Conservation (phyloP, 1,140 invertebrate genomes). For the Parasteatoda tepidariorum region DNA sequence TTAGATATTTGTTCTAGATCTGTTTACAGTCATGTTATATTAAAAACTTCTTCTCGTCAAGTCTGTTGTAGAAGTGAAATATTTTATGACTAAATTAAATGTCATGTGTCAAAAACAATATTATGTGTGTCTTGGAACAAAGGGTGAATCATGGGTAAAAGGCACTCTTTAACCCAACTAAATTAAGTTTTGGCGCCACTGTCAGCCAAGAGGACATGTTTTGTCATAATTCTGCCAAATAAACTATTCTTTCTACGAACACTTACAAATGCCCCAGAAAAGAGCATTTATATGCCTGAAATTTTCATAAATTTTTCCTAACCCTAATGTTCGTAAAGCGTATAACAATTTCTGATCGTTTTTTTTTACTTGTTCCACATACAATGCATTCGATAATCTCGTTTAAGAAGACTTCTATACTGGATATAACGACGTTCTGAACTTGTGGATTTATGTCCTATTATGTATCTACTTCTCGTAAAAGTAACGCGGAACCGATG, state of each 20-base stretch:
- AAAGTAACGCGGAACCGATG: conserved; percentile 22
- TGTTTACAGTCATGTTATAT: too few species aligned
- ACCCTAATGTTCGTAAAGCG: background rate
- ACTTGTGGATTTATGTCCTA: conserved; percentile 39
- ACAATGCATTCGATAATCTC: conserved; percentile 41
- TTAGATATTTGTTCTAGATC: too few species aligned
- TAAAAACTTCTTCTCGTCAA: too few species aligned
- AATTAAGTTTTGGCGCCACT: too few species aligned
- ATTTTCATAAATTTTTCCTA: conserved; percentile 6
- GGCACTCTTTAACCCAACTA: too few species aligned
- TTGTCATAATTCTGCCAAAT: background rate
- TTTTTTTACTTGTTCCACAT: conserved; percentile 16
- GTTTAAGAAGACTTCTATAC: conserved; percentile 31
- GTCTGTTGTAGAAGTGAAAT: too few species aligned
- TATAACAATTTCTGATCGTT: conserved; percentile 16
- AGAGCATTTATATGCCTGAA: background rate
- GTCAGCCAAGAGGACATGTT: background rate
- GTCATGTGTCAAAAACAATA: too few species aligned
- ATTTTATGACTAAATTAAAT: too few species aligned
- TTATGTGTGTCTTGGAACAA: too few species aligned
- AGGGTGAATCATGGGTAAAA: too few species aligned
- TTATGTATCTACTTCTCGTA: conserved; percentile 34
- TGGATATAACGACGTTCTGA: background rate
- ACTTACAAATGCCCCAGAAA: background rate
- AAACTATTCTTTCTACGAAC: background rate